phyloP scores from a whole-genome alignment of 2,797 vertebrate genomes.

The Anabacerthia variegaticeps region DNA sequence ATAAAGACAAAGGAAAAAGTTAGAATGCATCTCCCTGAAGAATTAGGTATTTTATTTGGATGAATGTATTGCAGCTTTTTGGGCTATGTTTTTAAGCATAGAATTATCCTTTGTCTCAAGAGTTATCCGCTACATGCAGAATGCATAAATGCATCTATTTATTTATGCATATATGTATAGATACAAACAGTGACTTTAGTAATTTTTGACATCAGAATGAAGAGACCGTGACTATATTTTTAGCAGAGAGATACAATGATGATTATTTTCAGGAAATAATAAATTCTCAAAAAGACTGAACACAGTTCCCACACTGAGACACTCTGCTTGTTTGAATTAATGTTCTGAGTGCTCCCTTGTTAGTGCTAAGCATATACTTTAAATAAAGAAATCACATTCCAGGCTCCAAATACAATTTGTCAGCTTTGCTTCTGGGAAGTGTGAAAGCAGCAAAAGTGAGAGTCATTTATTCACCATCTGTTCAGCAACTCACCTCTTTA shows the following conservation, averaged over 20 bases:
- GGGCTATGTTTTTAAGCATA: not conserved
- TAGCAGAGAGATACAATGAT: not conserved
- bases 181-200: not conserved
- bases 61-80: not conserved
- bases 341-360: constrained; percentile 35
- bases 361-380: constrained; percentile 43
- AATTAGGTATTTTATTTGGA: not conserved
- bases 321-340: constrained; percentile 43
- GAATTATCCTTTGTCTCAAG: not conserved
- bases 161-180: not conserved
- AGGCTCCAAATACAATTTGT: constrained; percentile 54
- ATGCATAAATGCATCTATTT: not conserved
- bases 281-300: constrained; percentile 24
- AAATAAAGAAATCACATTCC: constrained; percentile 64
- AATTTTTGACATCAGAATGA: not conserved
- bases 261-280: constrained; percentile 9
- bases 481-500: constrained; percentile 47
- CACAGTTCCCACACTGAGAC: not conserved
- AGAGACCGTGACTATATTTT: not conserved
- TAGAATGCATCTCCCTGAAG: not conserved
- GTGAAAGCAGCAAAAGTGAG: constrained; percentile 60
- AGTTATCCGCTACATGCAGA: not conserved
- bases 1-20: not conserved
- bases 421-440: constrained; percentile 54
- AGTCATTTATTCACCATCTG: constrained; percentile 50